Evolutionary conservation across 2,888 invertebrate species (phyloP).

Genomic region (Chironomus riparius): DNA sequence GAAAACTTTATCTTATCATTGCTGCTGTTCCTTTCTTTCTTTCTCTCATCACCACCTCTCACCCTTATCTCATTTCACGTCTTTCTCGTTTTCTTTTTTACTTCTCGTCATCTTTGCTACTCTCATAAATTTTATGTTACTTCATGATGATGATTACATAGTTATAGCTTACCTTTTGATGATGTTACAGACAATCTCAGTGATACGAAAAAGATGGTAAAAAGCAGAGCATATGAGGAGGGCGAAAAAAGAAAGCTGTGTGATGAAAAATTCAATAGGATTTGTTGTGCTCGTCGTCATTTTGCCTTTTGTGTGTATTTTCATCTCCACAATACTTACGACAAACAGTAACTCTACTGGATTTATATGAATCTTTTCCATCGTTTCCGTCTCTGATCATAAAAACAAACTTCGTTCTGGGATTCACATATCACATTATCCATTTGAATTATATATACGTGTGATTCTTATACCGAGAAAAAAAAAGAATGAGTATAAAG

Average conservation of each 20-base stretch:
- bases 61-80: too few species aligned
- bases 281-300: background rate
- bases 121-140: constrained; percentile 20
- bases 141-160: constrained; percentile 26
- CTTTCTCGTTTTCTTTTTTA: background rate
- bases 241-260: background rate
- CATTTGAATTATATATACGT: constrained; percentile 25
- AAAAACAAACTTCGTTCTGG: constrained; percentile 26
- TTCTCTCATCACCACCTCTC: background rate
- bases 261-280: constrained; percentile 27
- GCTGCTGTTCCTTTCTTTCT: background rate
- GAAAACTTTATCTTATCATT: background rate
- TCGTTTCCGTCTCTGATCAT: background rate
- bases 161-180: constrained; percentile 27
- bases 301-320: too few species aligned
- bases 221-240: background rate
- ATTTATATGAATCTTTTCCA: constrained; percentile 21
- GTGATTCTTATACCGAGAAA: constrained; percentile 6
- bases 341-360: constrained; percentile 5
- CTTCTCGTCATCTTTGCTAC: background rate
- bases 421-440: constrained; percentile 27
- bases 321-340: background rate
- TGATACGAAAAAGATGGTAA: constrained; percentile 7
- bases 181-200: constrained; percentile 28
- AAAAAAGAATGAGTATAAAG: too few species aligned